Base-by-base conservation (phyloP, 2,113 vertebrate genomes). In the Microtus ochrogaster region DNA sequence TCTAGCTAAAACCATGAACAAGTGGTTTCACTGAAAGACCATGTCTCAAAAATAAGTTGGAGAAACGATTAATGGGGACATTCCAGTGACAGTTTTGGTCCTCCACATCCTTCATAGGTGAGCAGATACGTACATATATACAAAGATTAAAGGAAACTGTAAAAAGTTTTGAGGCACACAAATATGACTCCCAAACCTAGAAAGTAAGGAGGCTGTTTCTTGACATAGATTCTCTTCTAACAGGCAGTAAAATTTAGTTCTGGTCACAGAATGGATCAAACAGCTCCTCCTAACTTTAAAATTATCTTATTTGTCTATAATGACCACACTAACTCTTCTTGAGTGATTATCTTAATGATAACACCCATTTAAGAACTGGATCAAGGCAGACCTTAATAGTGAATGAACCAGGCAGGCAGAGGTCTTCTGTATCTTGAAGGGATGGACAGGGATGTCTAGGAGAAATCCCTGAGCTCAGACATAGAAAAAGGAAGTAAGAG, bases 111-210 rank as follows among this genome's bases (percentile, higher is more conserved):
- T 68, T 47, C 41, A 7, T 36, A 36, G 41, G 28, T 13, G 11
- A 36, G 30, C 28, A 36, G 30, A 33, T 10, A 44, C 2, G 30
- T 2, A 65, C 41, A 33, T 10, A 44, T 8, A 65, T 2, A 65
- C 28, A 66, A 96, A 95, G 33, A 7, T 36, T 33, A 94, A 81
- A 87, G 24, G 74, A 73, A 73, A 92, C 86, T 44, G 28, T 52
- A 93, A 87, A 90, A 61, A 33, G 65, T 95, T 79, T 91, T 70
- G 79, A 97, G 82, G 55, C 26, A 74, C 16, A 74, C 3, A 88
- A 78, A 74, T 49, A 79, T 68, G 39, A 84, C 36, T 79, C 2
- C 14, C 9, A 81, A 74, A 90, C 39, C 70, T 58, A 84, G 94
- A 21, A 91, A 36, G 68, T 30, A 30, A 90, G 1, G 11, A 72